Conservation (phyloP, 2,797 vertebrate genomes). For the Channa striata region DNA sequence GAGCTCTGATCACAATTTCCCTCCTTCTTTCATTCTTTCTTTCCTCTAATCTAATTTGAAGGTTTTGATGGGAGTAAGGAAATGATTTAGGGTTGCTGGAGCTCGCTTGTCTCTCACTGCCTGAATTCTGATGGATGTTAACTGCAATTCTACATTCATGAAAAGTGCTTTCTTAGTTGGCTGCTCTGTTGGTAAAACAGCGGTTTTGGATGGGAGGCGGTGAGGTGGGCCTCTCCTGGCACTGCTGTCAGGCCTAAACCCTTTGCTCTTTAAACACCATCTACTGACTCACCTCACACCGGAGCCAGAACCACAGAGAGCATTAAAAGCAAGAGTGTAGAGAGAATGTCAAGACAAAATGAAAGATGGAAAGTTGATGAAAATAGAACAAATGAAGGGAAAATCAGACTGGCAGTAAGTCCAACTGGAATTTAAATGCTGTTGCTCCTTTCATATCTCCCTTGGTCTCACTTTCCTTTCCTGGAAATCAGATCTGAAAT, state of each 20-base stretch:
- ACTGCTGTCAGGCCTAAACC: constrained; percentile 9
- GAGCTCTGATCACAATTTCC: constrained; percentile 23
- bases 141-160: constrained; percentile 45
- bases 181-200: constrained; percentile 9
- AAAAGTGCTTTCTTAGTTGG: constrained; percentile 55
- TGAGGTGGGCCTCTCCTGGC: constrained; percentile 49
- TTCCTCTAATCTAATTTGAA: constrained; percentile 75
- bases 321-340: constrained; percentile 25
- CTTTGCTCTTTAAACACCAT: constrained; percentile 43
- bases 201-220: constrained; percentile 39
- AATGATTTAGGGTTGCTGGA: constrained; percentile 69
- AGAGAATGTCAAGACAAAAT: constrained; percentile 19
- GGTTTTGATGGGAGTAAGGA: constrained; percentile 74
- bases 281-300: constrained; percentile 50
- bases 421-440: constrained; percentile 4
- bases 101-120: constrained; percentile 41
- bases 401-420: constrained; percentile 12
- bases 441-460: constrained; percentile 6
- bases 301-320: constrained; percentile 56
- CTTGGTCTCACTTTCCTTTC: constrained; percentile 13
- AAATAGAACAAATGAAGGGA: neutral
- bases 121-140: constrained; percentile 29
- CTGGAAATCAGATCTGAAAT: constrained; percentile 38
- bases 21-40: constrained; percentile 14
- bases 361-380: constrained; percentile 23